Percentiles rank a stretch among this genome's conserved stretches.
Evolutionary conservation across 2,797 vertebrate genomes (phyloP).

Genomic region (Cirrhinus mrigala): DNA sequence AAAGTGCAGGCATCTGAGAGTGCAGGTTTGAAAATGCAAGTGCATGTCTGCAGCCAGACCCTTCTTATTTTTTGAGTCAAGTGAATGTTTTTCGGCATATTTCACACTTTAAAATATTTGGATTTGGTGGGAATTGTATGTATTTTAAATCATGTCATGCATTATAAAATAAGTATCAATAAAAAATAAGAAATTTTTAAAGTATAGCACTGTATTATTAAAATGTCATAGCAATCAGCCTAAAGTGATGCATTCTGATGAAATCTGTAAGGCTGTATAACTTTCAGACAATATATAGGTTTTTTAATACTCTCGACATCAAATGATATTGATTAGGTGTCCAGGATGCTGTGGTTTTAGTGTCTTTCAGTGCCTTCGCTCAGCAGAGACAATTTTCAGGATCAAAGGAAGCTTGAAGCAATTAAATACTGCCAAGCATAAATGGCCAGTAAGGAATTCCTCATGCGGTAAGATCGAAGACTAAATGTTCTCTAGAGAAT

Average conservation of each 20-base stretch:
- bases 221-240: neutral
- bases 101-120: too few species aligned
- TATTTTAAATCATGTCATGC: too few species aligned
- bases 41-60: too few species aligned
- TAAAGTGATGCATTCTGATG: neutral
- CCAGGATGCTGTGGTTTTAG: neutral
- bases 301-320: neutral
- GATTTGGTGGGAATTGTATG: too few species aligned
- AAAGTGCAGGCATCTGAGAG: too few species aligned
- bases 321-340: constrained; percentile 46
- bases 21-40: too few species aligned
- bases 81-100: too few species aligned
- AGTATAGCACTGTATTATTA: neutral
- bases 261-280: neutral
- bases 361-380: neutral
- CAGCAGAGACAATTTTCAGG: constrained; percentile 14
- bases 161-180: too few species aligned
- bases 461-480: neutral
- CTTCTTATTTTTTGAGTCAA: too few species aligned
- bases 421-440: constrained; percentile 18
- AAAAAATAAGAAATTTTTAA: too few species aligned
- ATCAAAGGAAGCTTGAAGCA: constrained; percentile 13
- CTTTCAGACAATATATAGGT: constrained; percentile 1
- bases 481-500: neutral
- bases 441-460: constrained; percentile 8